Percentiles rank a stretch among this genome's conserved stretches.
These are phyloP conservation scores for Trachops cirrhosus DNA, from an alignment of 2,797 vertebrate genomes.

Conservation along the genomic window DNA sequence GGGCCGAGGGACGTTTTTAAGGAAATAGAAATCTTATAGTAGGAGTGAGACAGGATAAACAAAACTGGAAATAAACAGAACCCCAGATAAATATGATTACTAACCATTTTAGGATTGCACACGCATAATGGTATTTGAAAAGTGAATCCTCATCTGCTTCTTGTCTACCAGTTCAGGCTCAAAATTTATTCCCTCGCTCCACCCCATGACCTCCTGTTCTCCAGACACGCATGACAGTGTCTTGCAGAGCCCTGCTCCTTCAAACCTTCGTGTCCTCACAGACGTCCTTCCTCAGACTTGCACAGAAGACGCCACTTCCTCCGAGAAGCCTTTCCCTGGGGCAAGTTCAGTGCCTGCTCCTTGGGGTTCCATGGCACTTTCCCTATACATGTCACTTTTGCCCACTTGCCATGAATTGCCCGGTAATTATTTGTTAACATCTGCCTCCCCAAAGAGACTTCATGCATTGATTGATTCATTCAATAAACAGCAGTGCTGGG, in stretches of 20 bases:
- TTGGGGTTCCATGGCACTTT: background rate
- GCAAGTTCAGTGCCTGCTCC: background rate
- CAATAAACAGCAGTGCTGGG: background rate
- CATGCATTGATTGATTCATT: background rate
- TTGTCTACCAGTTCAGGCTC: background rate
- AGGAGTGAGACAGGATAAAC: background rate
- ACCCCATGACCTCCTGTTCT: background rate
- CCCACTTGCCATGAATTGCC: too few relatives aligned
- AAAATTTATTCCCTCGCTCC: background rate
- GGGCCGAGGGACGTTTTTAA: background rate
- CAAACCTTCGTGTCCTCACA: background rate
- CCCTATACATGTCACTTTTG: background rate
- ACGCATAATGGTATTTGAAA: background rate
- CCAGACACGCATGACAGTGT: too few relatives aligned
- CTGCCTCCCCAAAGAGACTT: background rate
- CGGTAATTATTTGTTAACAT: background rate
- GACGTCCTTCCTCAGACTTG: background rate
- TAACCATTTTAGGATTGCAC: background rate
- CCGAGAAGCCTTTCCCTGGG: background rate
- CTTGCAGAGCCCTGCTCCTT: background rate
- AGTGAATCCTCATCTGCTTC: background rate
- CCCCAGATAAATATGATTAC: background rate
- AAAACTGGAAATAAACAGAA: background rate
- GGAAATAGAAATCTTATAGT: background rate
- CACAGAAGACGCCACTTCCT: background rate